Base-by-base conservation (phyloP, 2,888 invertebrate genomes). In the Oasisia sp. region DNA sequence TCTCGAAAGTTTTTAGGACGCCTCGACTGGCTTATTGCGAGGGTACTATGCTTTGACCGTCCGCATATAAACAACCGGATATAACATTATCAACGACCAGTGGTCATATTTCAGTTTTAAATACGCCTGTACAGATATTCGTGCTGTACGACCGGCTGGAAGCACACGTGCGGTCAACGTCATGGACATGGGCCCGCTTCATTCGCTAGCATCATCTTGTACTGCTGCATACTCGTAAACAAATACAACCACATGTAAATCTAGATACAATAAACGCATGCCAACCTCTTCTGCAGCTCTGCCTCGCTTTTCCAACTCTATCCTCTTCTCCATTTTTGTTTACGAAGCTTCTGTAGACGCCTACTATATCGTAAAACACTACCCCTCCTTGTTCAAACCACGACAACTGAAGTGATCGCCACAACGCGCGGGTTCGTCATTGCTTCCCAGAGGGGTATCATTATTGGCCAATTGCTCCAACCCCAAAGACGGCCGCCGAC, bases 301-400 rank as follows among this genome's bases (percentile, higher is more conserved):
- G 97, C 99, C 99, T 96, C 99, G 97, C 97, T 98, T 98, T 97
- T 99, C 99, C 96, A 99, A 97, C 96, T 98, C 98, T 97, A 99
- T 98, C 97, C 99, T 93, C 93, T 94, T 94, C 93, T 93, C 94
- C 94, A 94, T 94, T 92, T 91, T 91, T 91, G 56, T 91, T 50
- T 91, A 44, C 44, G 44, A 91, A 44, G 32, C 56, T 91, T 91
- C 56, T 91, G 50, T 50, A 91, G 56, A 91, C 91, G 45, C 74
- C 74, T 74, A 74, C 74, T 74, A 74, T 74, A 74, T 74, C 27
- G 74, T 74, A 74, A 74, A 74, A 74, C 74, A 74, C 74, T 74
- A 74, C 74, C 74, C 74, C 74, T 74, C n/a, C 74, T 74, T 74
- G 74, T 45, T 90, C 91, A 90, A 91, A 89, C 90, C 45, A 91